phyloP scores from a whole-genome alignment of 2,113 vertebrate genomes.

The Ophthalmolycus amberensis region DNA sequence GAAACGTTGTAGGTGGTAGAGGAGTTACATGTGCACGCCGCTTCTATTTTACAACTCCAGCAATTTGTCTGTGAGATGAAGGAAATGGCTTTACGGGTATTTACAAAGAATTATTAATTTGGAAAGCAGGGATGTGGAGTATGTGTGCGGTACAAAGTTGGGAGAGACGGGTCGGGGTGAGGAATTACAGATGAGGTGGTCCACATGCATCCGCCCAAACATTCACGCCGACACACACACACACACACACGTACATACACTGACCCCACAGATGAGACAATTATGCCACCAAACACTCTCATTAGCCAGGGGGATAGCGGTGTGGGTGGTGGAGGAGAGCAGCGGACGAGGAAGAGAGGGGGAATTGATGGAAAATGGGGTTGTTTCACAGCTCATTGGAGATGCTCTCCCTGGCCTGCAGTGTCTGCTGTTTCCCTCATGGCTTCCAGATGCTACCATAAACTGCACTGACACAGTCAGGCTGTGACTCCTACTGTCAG shows the following conservation, averaged over 20 bases:
- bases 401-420: conserved; percentile 79
- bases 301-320: conserved; percentile 75
- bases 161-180: conserved; percentile 34
- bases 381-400: conserved; percentile 87
- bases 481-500: conserved; percentile 57
- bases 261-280: conserved; percentile 78
- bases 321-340: conserved; percentile 75
- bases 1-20: conserved; percentile 74
- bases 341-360: conserved; percentile 67
- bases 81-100: conserved; percentile 70
- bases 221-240: conserved; percentile 28
- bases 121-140: conserved; percentile 52
- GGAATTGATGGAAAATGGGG: conserved; percentile 83
- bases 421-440: conserved; percentile 82
- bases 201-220: conserved; percentile 39
- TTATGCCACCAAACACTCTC: conserved; percentile 77
- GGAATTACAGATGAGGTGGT: conserved; percentile 66
- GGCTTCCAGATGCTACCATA: conserved; percentile 83
- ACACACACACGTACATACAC: conserved; percentile 5
- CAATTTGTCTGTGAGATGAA: conserved; percentile 48
- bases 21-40: conserved; percentile 54
- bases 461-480: conserved; percentile 61
- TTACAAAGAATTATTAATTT: conserved; percentile 73
- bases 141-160: conserved; percentile 39
- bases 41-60: conserved; percentile 47